Conservation (phyloP, 1,140 invertebrate species). For the Thrips palmi region DNA sequence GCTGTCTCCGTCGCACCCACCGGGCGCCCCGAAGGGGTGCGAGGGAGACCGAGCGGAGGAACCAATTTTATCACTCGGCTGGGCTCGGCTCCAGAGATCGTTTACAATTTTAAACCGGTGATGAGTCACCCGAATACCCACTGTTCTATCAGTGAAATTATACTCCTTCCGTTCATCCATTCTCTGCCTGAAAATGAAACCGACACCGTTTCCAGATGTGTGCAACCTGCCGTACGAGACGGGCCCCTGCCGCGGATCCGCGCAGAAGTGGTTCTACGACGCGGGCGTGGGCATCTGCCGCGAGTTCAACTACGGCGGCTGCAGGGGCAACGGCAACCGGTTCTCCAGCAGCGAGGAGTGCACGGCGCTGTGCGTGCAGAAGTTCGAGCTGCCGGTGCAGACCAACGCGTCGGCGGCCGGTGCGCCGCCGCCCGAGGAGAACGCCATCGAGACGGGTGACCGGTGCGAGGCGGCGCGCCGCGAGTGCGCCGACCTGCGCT, state of each 20-base stretch:
- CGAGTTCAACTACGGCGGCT: conserved; percentile 47
- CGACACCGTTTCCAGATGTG: conserved; percentile 31
- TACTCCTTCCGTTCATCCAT: not conserved
- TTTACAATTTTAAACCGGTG: no score
- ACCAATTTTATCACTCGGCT: no score
- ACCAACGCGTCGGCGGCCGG: no score
- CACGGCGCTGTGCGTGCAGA: conserved; percentile 21
- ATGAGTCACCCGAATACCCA: no score
- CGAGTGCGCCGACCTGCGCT: conserved; percentile 38
- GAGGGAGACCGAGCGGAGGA: no score
- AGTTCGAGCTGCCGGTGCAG: conserved; percentile 35
- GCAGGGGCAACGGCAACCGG: conserved; percentile 50
- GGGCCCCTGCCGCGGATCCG: conserved; percentile 49
- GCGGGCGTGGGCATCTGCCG: conserved; percentile 37
- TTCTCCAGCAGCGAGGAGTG: conserved; percentile 28
- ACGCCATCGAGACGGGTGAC: conserved; percentile 19
- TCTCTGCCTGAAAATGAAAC: no score
- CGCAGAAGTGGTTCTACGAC: conserved; percentile 59
- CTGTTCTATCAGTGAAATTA: no score
- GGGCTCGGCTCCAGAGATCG: no score
- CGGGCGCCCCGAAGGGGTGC: no score
- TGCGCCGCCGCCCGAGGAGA: no score
- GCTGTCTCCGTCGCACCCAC: no score
- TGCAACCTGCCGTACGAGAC: conserved; percentile 51
- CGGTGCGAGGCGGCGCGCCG: conserved; percentile 33